A percentile compares a stretch with the other conserved stretches of the same genome.
Evolutionary conservation across 2,113 vertebrate species (phyloP).

Genomic region (Daphoenositta chrysoptera): DNA sequence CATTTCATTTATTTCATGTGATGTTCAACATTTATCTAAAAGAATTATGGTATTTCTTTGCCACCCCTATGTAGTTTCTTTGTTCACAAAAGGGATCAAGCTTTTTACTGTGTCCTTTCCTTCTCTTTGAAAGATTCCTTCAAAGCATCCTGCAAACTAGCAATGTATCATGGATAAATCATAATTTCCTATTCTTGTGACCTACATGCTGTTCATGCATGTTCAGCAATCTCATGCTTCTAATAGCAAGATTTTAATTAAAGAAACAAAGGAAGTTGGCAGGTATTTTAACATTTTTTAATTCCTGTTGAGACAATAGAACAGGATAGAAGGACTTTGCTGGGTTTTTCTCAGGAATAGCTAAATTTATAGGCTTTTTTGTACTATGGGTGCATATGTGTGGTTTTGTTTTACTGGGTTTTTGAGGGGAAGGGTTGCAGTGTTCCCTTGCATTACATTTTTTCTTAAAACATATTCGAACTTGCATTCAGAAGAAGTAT

Average conservation of each 20-base stretch:
- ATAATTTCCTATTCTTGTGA: neutral
- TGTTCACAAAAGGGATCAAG: neutral
- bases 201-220: neutral
- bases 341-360: neutral
- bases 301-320: neutral
- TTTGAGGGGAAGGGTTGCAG: neutral
- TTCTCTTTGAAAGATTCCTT: neutral
- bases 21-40: neutral
- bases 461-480: neutral
- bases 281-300: neutral
- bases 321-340: neutral
- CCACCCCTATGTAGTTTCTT: neutral
- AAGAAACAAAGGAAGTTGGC: neutral
- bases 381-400: rapidly evolving
- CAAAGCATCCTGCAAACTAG: neutral
- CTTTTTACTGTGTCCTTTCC: neutral
- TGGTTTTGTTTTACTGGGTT: neutral
- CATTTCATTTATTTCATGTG: neutral
- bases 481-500: neutral
- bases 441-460: neutral
- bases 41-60: neutral
- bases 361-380: neutral
- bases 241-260: neutral
- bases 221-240: neutral
- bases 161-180: neutral